Percentiles rank a stretch among this genome's conserved stretches.
Evolutionary conservation across 2,113 vertebrate genomes (phyloP).

Genomic region (Petrocephalus zakoni): DNA sequence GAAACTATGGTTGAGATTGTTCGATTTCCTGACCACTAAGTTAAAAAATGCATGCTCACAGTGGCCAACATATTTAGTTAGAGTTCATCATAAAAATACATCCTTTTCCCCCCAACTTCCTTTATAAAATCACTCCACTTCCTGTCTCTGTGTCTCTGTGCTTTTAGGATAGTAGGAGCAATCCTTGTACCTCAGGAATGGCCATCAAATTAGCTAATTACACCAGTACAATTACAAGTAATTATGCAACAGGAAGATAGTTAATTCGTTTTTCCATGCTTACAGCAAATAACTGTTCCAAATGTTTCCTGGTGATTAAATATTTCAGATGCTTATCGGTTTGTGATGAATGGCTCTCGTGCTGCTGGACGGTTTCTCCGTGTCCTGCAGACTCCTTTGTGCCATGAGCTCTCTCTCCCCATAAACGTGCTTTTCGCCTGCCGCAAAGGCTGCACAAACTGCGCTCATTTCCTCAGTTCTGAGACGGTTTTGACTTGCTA

Average conservation of each 20-base stretch:
- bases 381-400: neutral
- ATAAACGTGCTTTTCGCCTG: neutral
- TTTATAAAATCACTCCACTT: neutral
- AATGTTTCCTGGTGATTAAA: conserved; percentile 84
- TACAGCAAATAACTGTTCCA: conserved; percentile 78
- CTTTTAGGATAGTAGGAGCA: conserved; percentile 66
- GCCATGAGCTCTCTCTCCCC: neutral
- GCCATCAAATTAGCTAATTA: conserved; percentile 91
- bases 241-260: conserved; percentile 87
- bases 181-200: conserved; percentile 85
- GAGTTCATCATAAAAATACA: neutral
- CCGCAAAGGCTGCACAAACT: neutral
- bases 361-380: conserved; percentile 65
- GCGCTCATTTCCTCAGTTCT: no score
- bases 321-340: conserved; percentile 80
- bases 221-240: conserved; percentile 86
- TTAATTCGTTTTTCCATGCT: conserved; percentile 84
- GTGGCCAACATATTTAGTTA: neutral
- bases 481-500: neutral
- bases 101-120: neutral
- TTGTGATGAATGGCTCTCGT: conserved; percentile 77
- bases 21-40: neutral
- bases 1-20: neutral
- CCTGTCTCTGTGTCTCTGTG: neutral
- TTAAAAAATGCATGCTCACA: neutral